phyloP scores from a whole-genome alignment of 2,888 invertebrate genomes.

The Rhingia campestris region DNA sequence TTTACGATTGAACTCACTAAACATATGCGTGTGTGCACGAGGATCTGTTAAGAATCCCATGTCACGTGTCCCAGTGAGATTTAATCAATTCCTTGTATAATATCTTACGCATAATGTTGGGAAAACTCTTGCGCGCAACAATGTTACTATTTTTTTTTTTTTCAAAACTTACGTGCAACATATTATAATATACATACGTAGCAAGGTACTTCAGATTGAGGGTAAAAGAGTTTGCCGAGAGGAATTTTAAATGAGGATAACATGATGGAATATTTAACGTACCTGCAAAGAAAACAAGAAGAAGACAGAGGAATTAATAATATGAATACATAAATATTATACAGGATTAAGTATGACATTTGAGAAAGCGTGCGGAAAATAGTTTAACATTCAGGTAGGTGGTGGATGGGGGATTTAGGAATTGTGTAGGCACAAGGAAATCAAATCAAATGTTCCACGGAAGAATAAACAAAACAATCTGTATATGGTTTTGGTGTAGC shows the following conservation, averaged over 20 bases:
- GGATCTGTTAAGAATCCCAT: constrained; percentile 65
- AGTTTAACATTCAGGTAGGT: neutral
- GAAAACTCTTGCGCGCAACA: constrained; percentile 23
- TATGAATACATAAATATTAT: constrained; percentile 55
- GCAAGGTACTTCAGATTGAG: neutral
- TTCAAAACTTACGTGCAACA: too few species aligned
- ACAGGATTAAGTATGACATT: constrained; percentile 46
- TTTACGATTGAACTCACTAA: constrained; percentile 27
- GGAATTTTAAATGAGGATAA: constrained; percentile 69
- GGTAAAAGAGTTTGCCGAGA: constrained; percentile 46
- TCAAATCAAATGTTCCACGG: neutral
- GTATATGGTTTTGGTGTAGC: too few species aligned
- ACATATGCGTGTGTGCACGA: constrained; percentile 38
- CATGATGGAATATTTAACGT: constrained; percentile 69
- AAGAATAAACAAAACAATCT: too few species aligned
- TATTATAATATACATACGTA: neutral
- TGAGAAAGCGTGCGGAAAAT: neutral
- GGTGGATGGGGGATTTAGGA: neutral
- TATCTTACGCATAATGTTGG: constrained; percentile 39
- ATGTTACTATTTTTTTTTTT: neutral
- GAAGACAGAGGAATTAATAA: constrained; percentile 62
- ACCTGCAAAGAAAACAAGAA: constrained; percentile 55
- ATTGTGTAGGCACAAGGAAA: neutral
- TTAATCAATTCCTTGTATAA: constrained; percentile 67
- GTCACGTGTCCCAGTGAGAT: constrained; percentile 70